These are phyloP conservation scores for Larimichthys polyactis DNA, from an alignment of 2,113 vertebrate species.

Conservation along the genomic window DNA sequence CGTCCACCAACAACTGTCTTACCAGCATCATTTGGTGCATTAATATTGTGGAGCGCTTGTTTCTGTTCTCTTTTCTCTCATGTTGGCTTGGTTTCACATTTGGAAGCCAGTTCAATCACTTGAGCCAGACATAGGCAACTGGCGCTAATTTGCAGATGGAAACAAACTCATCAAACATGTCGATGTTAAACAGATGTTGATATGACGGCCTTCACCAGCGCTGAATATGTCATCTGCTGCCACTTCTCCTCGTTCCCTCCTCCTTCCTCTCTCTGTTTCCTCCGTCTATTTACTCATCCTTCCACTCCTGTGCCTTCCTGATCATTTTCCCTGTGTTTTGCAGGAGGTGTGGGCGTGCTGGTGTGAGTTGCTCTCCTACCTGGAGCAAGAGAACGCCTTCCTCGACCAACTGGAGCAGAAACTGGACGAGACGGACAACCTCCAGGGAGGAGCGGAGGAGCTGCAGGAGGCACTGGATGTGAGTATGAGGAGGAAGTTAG, in stretches of 20 bases:
- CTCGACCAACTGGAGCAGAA: constrained; percentile 92
- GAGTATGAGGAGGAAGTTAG: constrained; percentile 71
- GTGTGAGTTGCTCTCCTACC: constrained; percentile 92
- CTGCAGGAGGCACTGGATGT: constrained; percentile 91
- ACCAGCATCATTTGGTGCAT: background rate
- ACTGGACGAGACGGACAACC: constrained; percentile 90
- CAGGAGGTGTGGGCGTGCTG: constrained; percentile 99
- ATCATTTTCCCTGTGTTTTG: constrained; percentile 22
- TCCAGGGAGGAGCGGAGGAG: constrained; percentile 90
- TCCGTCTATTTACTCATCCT: background rate
- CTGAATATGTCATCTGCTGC: background rate
- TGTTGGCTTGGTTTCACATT: background rate
- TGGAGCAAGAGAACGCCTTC: constrained; percentile 94
- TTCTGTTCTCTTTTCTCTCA: background rate
- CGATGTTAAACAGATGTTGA: constrained; percentile 37
- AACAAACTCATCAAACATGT: constrained; percentile 16
- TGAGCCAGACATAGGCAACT: constrained; percentile 12
- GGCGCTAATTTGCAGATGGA: constrained; percentile 22
- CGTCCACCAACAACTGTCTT: background rate
- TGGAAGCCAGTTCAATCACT: constrained; percentile 2
- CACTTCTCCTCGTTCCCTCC: background rate
- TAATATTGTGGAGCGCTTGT: background rate
- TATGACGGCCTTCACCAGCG: background rate
- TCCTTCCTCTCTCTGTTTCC: background rate
- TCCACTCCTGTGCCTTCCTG: background rate